A percentile compares a stretch with the other conserved stretches of the same genome.
Evolutionary conservation across 2,113 vertebrate genomes (phyloP).

Genomic region (Carassius auratus): DNA sequence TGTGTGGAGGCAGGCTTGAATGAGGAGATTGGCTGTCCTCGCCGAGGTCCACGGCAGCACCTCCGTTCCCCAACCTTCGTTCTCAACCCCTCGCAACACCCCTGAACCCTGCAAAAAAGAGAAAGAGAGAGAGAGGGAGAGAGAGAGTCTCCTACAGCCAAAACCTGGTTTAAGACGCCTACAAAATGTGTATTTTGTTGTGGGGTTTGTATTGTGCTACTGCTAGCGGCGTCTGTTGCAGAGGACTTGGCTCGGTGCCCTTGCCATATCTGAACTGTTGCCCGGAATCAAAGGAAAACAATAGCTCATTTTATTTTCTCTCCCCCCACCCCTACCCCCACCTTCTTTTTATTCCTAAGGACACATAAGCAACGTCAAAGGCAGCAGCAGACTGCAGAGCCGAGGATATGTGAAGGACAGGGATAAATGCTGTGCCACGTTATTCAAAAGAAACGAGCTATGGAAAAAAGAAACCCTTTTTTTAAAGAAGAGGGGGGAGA

Average conservation of each 20-base stretch:
- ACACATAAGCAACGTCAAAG: slow-evolving; percentile 57
- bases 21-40: slow-evolving; percentile 80
- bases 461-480: slow-evolving; percentile 48
- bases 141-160: slow-evolving; percentile 17
- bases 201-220: slow-evolving; percentile 47
- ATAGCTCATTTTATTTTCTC: slow-evolving; percentile 48
- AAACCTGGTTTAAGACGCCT: slow-evolving; percentile 20
- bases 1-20: slow-evolving; percentile 80
- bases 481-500: slow-evolving; percentile 60
- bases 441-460: slow-evolving; percentile 61
- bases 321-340: slow-evolving; percentile 35
- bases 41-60: slow-evolving; percentile 72
- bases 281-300: slow-evolving; percentile 67
- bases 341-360: slow-evolving; percentile 63
- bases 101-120: slow-evolving; percentile 39
- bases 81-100: slow-evolving; percentile 48
- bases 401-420: slow-evolving; percentile 70
- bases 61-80: slow-evolving; percentile 42
- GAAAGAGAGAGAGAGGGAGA: slow-evolving; percentile 18
- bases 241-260: slow-evolving; percentile 60
- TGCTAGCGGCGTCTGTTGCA: slow-evolving; percentile 52
- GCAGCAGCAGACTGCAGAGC: slow-evolving; percentile 51
- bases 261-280: slow-evolving; percentile 65
- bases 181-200: slow-evolving; percentile 65
- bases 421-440: slow-evolving; percentile 53